Conservation (phyloP, 2,113 vertebrate genomes). For the Thymallus thymallus region DNA sequence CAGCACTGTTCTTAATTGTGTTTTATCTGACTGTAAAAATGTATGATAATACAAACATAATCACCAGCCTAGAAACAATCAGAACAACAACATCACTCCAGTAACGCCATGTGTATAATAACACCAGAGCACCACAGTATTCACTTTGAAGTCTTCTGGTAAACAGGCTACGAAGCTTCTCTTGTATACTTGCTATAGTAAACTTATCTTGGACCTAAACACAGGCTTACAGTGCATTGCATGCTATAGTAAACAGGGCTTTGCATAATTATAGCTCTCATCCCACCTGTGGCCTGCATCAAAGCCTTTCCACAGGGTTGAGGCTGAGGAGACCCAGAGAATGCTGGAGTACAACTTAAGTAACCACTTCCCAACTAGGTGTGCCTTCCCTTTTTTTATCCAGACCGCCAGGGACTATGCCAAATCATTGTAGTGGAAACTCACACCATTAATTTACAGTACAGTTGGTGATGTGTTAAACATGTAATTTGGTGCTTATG, state of each 20-base stretch:
- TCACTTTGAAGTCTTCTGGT: slow-evolving; percentile 15
- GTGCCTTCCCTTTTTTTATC: slow-evolving; percentile 59
- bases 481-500: slow-evolving; percentile 41
- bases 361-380: slow-evolving; percentile 71
- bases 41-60: background rate
- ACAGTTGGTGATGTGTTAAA: slow-evolving; percentile 46
- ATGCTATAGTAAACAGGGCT: slow-evolving; percentile 55
- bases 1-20: background rate
- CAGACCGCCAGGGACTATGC: slow-evolving; percentile 48
- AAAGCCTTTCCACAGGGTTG: slow-evolving; percentile 62
- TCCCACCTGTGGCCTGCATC: slow-evolving; percentile 58
- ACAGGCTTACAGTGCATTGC: slow-evolving; percentile 31
- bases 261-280: slow-evolving; percentile 66
- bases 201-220: slow-evolving; percentile 22
- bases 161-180: slow-evolving; percentile 23
- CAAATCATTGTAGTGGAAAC: slow-evolving; percentile 65
- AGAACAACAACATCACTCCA: background rate
- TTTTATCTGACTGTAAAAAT: background rate
- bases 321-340: slow-evolving; percentile 57
- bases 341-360: slow-evolving; percentile 62
- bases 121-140: background rate
- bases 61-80: background rate
- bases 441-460: slow-evolving; percentile 58
- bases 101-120: background rate
- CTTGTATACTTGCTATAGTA: background rate